Conservation (phyloP, 64 coral and sea anemone genomes). For the Actinia tenebrosa region DNA sequence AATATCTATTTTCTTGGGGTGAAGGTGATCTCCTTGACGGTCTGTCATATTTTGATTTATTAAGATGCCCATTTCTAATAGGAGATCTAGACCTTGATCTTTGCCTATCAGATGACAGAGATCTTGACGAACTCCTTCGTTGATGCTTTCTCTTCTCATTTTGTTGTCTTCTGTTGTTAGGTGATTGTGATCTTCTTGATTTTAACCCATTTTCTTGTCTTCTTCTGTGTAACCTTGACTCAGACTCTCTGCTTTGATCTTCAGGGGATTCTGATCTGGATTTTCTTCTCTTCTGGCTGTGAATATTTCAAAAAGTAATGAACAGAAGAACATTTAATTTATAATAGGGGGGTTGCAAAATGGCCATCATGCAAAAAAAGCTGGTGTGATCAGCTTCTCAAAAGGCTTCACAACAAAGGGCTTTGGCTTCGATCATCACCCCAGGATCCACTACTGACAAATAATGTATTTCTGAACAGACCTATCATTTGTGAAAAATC, state of each 20-base stretch:
- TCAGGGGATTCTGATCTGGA: background rate
- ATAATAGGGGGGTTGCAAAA: too few species aligned
- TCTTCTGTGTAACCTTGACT: background rate
- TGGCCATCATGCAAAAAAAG: background rate
- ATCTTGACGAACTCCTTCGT: background rate
- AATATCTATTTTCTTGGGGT: background rate
- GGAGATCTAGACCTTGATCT: conserved; percentile 7
- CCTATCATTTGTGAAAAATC: too few species aligned
- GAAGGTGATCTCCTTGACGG: conserved; percentile 7
- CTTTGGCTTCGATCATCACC: too few species aligned
- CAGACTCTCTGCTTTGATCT: background rate
- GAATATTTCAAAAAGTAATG: background rate
- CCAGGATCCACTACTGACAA: too few species aligned
- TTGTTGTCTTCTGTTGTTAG: background rate
- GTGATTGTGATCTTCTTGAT: conserved; percentile 31
- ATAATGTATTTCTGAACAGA: too few species aligned
- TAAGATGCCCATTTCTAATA: background rate
- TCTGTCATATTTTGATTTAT: background rate
- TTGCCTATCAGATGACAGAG: background rate
- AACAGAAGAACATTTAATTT: too few species aligned
- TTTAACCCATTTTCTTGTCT: background rate
- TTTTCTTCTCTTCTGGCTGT: background rate
- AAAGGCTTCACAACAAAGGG: too few species aligned
- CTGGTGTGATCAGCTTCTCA: background rate
- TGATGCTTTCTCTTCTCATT: background rate